phyloP scores from a whole-genome alignment of 2,113 vertebrate species.

The Hyla sarda region DNA sequence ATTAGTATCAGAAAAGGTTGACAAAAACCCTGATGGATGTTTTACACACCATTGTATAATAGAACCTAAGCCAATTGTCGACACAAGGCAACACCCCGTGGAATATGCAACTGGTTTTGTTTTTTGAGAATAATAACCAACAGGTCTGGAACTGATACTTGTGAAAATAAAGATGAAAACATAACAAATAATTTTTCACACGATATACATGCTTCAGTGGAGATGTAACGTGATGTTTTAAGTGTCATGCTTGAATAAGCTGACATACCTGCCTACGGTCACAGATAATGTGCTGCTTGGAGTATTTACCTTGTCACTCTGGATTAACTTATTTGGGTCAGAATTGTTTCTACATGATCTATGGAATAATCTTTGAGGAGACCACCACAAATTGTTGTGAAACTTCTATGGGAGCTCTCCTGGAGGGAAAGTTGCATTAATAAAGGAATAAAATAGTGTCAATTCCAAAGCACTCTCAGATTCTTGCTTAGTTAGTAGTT shows the following conservation, averaged over 20 bases:
- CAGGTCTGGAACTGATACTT: neutral
- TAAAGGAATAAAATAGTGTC: too few species aligned
- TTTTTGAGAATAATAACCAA: neutral
- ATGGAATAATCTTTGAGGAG: neutral
- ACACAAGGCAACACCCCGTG: too few species aligned
- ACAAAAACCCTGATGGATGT: too few species aligned
- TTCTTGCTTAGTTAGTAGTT: too few species aligned
- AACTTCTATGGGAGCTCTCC: neutral
- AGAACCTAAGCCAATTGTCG: too few species aligned
- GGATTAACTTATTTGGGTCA: neutral
- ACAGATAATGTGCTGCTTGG: neutral
- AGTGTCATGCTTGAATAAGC: neutral
- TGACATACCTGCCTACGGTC: neutral
- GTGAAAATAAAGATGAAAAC: neutral
- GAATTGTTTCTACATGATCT: neutral
- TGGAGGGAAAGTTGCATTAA: neutral
- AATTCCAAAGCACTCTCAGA: too few species aligned
- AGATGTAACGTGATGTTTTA: neutral
- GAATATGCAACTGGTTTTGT: neutral
- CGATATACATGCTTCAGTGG: neutral
- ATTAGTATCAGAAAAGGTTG: too few species aligned
- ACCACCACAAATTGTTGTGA: neutral
- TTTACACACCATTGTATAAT: too few species aligned
- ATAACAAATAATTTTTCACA: neutral
- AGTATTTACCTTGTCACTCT: neutral